Percentiles rank a stretch among this genome's conserved stretches.
Evolutionary conservation across 2,113 vertebrate species (phyloP).

Genomic region (Jaculus jaculus): DNA sequence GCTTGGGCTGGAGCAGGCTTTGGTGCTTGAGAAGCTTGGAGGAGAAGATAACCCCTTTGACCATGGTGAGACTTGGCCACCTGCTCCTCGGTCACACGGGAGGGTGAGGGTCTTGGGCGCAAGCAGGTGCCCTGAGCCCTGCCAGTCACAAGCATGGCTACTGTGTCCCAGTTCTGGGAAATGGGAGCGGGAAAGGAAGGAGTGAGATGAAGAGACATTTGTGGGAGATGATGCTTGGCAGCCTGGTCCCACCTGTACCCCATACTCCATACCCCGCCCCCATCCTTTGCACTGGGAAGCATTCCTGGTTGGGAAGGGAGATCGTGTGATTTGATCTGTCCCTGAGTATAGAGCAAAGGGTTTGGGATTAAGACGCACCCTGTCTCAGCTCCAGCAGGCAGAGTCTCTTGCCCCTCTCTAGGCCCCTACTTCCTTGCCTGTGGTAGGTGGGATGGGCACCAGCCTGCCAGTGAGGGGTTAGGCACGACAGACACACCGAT

Average conservation of each 20-base stretch:
- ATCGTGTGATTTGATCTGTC: background rate
- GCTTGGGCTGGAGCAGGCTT: background rate
- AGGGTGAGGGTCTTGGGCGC: background rate
- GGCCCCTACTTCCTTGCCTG: background rate
- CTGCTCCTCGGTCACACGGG: rapidly evolving
- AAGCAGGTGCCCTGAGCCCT: background rate
- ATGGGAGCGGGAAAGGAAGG: background rate
- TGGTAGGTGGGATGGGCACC: background rate
- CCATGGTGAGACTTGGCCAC: constrained; percentile 50
- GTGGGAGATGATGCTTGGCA: background rate
- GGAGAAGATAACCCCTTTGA: background rate
- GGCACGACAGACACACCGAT: background rate
- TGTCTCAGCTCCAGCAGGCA: background rate
- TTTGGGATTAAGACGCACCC: background rate
- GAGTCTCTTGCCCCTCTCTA: background rate
- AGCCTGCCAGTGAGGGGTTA: background rate
- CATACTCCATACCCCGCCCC: background rate
- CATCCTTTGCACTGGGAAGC: background rate
- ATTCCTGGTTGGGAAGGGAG: background rate
- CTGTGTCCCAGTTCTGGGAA: background rate
- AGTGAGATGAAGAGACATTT: background rate
- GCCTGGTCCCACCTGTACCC: background rate
- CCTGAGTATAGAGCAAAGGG: background rate
- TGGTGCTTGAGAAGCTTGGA: background rate
- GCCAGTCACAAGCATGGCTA: too few relatives aligned